These are phyloP conservation scores for Littorina saxatilis DNA, from an alignment of 1,140 invertebrate genomes.

Conservation along the genomic window DNA sequence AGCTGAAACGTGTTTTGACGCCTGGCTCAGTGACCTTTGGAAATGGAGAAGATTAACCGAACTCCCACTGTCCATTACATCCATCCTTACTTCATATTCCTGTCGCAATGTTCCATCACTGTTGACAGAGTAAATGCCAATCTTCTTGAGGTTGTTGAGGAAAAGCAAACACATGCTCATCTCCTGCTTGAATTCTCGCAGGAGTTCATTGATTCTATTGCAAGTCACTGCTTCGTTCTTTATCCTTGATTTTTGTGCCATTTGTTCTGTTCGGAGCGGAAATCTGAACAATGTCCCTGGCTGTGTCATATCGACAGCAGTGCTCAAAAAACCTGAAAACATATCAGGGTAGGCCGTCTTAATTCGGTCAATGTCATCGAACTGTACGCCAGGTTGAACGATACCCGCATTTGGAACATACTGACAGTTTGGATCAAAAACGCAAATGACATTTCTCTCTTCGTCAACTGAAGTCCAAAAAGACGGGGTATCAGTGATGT, in stretches of 20 bases:
- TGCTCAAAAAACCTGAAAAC: conserved; percentile 57
- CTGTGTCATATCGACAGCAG: conserved; percentile 32
- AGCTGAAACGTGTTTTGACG: background rate
- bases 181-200: conserved; percentile 16
- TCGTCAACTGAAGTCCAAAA: conserved; percentile 60
- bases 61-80: conserved; percentile 32
- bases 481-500: conserved; percentile 70
- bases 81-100: conserved; percentile 42
- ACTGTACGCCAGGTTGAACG: conserved; percentile 58
- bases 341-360: conserved; percentile 55
- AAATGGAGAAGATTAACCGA: conserved; percentile 39
- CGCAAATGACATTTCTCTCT: conserved; percentile 61
- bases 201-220: background rate
- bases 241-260: conserved; percentile 57
- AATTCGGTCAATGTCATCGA: conserved; percentile 46
- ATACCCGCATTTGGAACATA: conserved; percentile 57
- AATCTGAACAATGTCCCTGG: conserved; percentile 63
- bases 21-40: conserved; percentile 27
- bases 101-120: conserved; percentile 36
- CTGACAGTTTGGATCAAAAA: conserved; percentile 69
- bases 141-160: conserved; percentile 35
- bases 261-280: conserved; percentile 56
- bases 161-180: conserved; percentile 30
- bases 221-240: conserved; percentile 40
- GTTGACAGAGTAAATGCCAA: conserved; percentile 31